These are phyloP conservation scores for Ommatoiulus sabulosus DNA, from an alignment of 2,888 invertebrate species.

Conservation along the genomic window DNA sequence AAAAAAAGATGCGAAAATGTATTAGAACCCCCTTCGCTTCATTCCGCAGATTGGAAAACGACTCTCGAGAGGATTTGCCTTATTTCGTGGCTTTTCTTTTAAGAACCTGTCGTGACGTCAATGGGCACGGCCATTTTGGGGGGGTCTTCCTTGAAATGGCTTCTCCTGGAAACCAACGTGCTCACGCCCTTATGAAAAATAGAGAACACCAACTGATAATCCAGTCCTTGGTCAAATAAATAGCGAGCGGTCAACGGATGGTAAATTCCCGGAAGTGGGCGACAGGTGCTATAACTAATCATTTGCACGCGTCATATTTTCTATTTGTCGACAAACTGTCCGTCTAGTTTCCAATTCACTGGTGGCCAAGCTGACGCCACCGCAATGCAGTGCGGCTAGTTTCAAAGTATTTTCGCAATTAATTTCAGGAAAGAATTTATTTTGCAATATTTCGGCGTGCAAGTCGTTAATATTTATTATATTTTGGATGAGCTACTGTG, in stretches of 20 bases:
- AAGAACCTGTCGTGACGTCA: not conserved
- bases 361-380: too few species aligned
- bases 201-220: not conserved
- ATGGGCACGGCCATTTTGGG: not conserved
- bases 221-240: too few species aligned
- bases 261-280: not conserved
- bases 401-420: too few species aligned
- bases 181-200: not conserved
- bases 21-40: not conserved
- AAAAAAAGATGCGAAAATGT: not conserved
- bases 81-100: slow-evolving; percentile 7
- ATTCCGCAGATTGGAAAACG: not conserved
- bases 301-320: too few species aligned
- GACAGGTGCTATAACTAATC: too few species aligned
- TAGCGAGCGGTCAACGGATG: not conserved
- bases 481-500: too few species aligned
- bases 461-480: too few species aligned
- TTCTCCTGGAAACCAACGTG: not conserved
- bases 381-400: too few species aligned
- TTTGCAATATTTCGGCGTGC: too few species aligned
- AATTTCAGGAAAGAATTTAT: too few species aligned
- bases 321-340: too few species aligned
- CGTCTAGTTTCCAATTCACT: too few species aligned
- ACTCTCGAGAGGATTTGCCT: not conserved
- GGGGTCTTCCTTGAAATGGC: not conserved